phyloP scores from a whole-genome alignment of 1,140 invertebrate species.

The Spodoptera litura region DNA sequence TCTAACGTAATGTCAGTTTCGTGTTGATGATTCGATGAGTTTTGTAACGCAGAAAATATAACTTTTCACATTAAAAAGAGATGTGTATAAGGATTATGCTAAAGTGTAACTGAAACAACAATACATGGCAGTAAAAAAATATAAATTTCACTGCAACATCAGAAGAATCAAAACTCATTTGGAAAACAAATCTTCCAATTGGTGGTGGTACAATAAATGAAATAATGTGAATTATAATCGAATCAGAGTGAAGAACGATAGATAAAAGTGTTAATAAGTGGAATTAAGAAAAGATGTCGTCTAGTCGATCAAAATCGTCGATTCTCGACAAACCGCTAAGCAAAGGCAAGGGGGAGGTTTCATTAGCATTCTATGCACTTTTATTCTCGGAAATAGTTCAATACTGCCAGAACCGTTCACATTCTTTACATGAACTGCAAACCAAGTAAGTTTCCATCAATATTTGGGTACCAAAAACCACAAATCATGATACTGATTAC shows the following conservation, averaged over 20 bases:
- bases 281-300: slow-evolving; percentile 69
- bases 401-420: slow-evolving; percentile 98
- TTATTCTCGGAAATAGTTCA: slow-evolving; percentile 99
- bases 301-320: slow-evolving; percentile 88
- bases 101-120: too few relatives aligned
- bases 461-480: not conserved
- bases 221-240: not conserved
- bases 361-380: slow-evolving; percentile 96
- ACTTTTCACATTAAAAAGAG: too few relatives aligned
- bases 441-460: slow-evolving; percentile 89
- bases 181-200: too few relatives aligned
- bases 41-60: too few relatives aligned
- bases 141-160: too few relatives aligned
- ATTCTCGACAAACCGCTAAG: slow-evolving; percentile 97
- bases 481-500: not conserved
- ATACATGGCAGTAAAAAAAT: too few relatives aligned
- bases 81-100: too few relatives aligned
- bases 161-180: too few relatives aligned
- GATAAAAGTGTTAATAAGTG: not conserved
- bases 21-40: too few relatives aligned
- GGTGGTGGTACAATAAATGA: not conserved
- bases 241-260: not conserved
- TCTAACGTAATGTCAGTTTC: too few relatives aligned
- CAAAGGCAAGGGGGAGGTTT: slow-evolving; percentile 96
- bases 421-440: slow-evolving; percentile 97